phyloP scores from a whole-genome alignment of 2,113 vertebrate species.

The Carassius gibelio region DNA sequence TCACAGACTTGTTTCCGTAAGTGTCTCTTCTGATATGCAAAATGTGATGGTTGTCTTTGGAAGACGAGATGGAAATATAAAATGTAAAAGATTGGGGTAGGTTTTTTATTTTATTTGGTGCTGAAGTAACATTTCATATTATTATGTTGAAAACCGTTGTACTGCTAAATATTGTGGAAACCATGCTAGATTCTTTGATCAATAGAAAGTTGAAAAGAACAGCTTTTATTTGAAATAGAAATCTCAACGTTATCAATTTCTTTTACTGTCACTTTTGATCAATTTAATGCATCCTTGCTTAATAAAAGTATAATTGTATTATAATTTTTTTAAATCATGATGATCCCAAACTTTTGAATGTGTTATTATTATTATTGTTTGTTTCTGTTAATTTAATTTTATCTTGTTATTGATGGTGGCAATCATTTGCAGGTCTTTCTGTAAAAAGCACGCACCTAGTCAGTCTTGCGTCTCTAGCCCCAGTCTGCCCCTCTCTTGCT shows the following conservation, averaged over 20 bases:
- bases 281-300: too few relatives aligned
- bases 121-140: background rate
- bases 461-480: slow-evolving; percentile 74
- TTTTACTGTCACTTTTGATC: background rate
- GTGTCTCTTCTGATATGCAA: slow-evolving; percentile 54
- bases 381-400: background rate
- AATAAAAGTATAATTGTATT: too few relatives aligned
- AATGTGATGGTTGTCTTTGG: background rate
- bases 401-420: background rate
- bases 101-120: background rate
- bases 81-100: too few relatives aligned
- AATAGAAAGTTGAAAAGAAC: too few relatives aligned
- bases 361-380: background rate
- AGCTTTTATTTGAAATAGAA: too few relatives aligned
- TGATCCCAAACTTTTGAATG: too few relatives aligned
- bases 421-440: slow-evolving; percentile 83
- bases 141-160: background rate
- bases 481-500: slow-evolving; percentile 82
- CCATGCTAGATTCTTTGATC: too few relatives aligned
- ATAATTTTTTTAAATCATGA: too few relatives aligned
- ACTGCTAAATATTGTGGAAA: background rate
- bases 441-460: slow-evolving; percentile 84
- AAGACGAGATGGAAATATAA: too few relatives aligned
- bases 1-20: slow-evolving; percentile 88
- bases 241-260: background rate